phyloP scores from a whole-genome alignment of 2,113 vertebrate genomes.

The Arvicanthis niloticus region DNA sequence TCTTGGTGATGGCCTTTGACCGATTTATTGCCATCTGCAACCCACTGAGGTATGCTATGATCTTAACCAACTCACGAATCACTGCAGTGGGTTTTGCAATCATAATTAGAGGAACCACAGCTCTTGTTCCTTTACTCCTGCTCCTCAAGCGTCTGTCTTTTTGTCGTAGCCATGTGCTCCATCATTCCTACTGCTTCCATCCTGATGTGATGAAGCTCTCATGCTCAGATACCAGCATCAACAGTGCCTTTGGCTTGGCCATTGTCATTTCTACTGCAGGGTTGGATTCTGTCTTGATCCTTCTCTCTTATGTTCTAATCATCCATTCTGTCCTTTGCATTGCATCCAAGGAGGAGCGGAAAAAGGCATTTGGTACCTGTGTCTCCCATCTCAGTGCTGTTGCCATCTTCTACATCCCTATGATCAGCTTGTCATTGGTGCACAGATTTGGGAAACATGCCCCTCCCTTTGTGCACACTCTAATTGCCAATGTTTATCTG shows the following conservation, averaged over 20 bases:
- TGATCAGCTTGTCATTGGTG: slow-evolving; percentile 76
- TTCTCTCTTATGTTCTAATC: slow-evolving; percentile 77
- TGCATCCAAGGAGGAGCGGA: slow-evolving; percentile 69
- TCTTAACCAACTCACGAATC: slow-evolving; percentile 76
- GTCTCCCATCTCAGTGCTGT: slow-evolving; percentile 77
- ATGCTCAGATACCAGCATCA: slow-evolving; percentile 61
- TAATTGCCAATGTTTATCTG: slow-evolving; percentile 77
- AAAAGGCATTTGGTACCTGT: slow-evolving; percentile 75
- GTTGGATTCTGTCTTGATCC: slow-evolving; percentile 74
- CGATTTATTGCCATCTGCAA: slow-evolving; percentile 79
- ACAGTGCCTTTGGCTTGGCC: slow-evolving; percentile 69
- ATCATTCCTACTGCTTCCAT: slow-evolving; percentile 75
- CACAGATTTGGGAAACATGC: slow-evolving; percentile 74
- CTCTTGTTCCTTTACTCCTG: slow-evolving; percentile 60
- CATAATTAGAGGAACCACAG: slow-evolving; percentile 36
- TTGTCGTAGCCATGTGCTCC: slow-evolving; percentile 54
- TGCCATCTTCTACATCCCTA: slow-evolving; percentile 77
- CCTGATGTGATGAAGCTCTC: slow-evolving; percentile 74
- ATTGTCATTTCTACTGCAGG: slow-evolving; percentile 73
- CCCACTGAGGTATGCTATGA: slow-evolving; percentile 71
- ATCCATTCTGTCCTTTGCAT: slow-evolving; percentile 69
- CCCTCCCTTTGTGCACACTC: slow-evolving; percentile 68
- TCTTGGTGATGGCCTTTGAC: slow-evolving; percentile 80
- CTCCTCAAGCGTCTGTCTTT: slow-evolving; percentile 68
- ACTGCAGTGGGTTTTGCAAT: slow-evolving; percentile 66